These are phyloP conservation scores for Meles meles DNA, from an alignment of 2,113 vertebrate species.

Conservation along the genomic window DNA sequence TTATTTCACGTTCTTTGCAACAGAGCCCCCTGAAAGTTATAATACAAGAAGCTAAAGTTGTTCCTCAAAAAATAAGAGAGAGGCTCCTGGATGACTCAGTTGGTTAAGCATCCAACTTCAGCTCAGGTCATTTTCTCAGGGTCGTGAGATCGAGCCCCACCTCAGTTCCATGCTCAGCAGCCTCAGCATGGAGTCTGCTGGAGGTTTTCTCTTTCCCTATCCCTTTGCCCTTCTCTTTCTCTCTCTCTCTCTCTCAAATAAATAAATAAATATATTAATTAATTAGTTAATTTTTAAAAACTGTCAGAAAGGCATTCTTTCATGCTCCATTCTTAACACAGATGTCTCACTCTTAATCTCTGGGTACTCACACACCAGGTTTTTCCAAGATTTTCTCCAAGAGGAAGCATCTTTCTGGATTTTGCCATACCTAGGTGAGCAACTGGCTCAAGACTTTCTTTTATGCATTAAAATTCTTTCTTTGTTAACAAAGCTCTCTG, in stretches of 20 bases:
- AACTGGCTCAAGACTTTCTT: not conserved
- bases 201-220: not conserved
- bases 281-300: not conserved
- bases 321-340: not conserved
- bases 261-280: not conserved
- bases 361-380: not conserved
- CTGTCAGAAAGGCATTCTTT: not conserved
- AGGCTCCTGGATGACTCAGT: not conserved
- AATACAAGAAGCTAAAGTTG: not conserved
- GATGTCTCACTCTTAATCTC: not conserved
- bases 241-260: not conserved
- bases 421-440: not conserved
- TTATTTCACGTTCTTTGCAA: constrained; percentile 9
- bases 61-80: not conserved
- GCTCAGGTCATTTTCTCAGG: not conserved
- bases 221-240: not conserved
- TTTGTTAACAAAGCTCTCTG: not conserved
- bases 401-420: not conserved
- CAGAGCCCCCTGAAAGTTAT: not conserved
- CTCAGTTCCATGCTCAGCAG: not conserved
- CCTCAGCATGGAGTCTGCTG: not conserved
- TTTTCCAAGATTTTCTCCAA: not conserved
- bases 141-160: not conserved
- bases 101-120: not conserved
- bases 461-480: not conserved